Evolutionary conservation across 2,113 vertebrate species (phyloP).

Genomic region (Chitala chitala): DNA sequence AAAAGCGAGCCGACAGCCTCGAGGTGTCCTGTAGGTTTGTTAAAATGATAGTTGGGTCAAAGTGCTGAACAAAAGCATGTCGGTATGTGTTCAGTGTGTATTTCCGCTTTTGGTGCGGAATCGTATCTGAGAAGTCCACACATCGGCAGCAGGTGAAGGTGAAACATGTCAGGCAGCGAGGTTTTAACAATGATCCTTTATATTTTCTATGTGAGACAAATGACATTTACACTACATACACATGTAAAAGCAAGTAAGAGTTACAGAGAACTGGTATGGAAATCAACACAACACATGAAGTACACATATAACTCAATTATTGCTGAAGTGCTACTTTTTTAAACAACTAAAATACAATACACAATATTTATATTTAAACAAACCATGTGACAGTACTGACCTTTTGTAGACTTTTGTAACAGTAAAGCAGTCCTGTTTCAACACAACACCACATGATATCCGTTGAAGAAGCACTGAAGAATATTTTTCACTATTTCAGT

Average conservation of each 20-base stretch:
- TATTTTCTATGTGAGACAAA: conserved; percentile 68
- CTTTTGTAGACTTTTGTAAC: conserved; percentile 49
- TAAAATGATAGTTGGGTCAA: too few species aligned
- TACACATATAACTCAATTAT: conserved; percentile 69
- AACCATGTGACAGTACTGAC: conserved; percentile 58
- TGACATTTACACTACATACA: conserved; percentile 63
- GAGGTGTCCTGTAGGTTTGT: too few species aligned
- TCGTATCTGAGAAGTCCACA: neutral
- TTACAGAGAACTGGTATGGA: conserved; percentile 58
- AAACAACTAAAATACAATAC: conserved; percentile 64
- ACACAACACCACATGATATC: conserved; percentile 49
- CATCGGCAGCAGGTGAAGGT: neutral
- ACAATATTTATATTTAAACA: conserved; percentile 63
- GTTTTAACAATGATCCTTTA: conserved; percentile 67
- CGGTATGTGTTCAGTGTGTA: too few species aligned
- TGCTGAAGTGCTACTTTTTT: conserved; percentile 68
- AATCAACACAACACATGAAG: conserved; percentile 57
- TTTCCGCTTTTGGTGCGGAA: too few species aligned
- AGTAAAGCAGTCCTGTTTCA: conserved; percentile 55
- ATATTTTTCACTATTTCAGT: neutral
- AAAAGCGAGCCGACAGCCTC: too few species aligned
- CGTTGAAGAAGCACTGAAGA: conserved; percentile 44
- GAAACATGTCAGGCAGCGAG: conserved; percentile 43
- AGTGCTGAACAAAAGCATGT: too few species aligned
- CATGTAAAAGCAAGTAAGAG: conserved; percentile 66